phyloP scores from a whole-genome alignment of 2,888 invertebrate species.

The Megaustenia siamemsis region DNA sequence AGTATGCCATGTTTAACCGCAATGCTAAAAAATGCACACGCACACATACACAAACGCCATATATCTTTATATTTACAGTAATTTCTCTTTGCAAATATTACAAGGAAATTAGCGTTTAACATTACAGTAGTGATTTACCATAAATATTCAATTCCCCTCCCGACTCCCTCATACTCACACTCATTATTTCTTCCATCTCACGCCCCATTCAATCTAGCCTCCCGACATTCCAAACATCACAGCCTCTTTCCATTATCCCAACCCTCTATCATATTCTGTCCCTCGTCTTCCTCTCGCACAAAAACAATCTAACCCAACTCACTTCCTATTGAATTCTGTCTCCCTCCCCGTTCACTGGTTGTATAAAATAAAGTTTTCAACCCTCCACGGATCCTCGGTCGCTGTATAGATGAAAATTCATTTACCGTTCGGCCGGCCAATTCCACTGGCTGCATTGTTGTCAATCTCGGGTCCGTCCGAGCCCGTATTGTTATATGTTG shows the following conservation, averaged over 20 bases:
- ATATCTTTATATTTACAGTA: background rate
- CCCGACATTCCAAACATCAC: slow-evolving; percentile 8
- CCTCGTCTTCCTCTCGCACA: slow-evolving; percentile 12
- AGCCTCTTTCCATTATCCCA: slow-evolving; percentile 1
- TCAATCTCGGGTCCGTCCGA: slow-evolving; percentile 26
- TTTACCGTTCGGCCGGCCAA: slow-evolving; percentile 47
- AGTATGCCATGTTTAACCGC: too few relatives aligned
- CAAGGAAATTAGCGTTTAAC: background rate
- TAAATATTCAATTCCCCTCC: background rate
- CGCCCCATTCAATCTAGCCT: slow-evolving; percentile 3
- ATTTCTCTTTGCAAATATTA: background rate
- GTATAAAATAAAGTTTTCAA: slow-evolving; percentile 28
- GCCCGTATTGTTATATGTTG: slow-evolving; percentile 45
- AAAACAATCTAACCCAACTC: slow-evolving; percentile 25
- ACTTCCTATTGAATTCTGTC: background rate
- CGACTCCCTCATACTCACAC: background rate
- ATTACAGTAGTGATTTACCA: background rate
- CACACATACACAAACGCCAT: background rate
- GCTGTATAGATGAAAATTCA: slow-evolving; percentile 47
- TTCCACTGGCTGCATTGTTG: slow-evolving; percentile 41
- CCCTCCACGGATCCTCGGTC: slow-evolving; percentile 37
- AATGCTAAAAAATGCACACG: background rate
- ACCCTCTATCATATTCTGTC: slow-evolving; percentile 31
- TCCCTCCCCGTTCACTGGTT: background rate
- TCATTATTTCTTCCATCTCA: background rate